Percentiles rank a stretch among this genome's conserved stretches.
These are phyloP conservation scores for Tapirus terrestris DNA, from an alignment of 2,113 vertebrate species.

Conservation along the genomic window DNA sequence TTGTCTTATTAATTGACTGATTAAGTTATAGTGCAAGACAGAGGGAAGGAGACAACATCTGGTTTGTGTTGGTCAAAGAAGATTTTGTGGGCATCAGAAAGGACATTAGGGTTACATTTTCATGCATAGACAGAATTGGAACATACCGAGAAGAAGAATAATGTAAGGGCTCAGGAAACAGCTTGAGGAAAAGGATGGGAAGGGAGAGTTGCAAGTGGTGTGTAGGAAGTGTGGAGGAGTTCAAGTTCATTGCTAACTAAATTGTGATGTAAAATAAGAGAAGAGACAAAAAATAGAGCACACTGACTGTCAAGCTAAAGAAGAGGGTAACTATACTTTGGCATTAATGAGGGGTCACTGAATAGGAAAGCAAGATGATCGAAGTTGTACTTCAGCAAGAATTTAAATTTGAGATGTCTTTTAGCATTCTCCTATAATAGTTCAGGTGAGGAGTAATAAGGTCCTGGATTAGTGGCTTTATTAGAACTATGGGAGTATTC, in stretches of 20 bases:
- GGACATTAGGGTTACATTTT: not conserved
- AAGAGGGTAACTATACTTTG: not conserved
- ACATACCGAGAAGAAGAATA: not conserved
- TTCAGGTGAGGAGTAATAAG: not conserved
- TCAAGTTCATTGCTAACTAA: not conserved
- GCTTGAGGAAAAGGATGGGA: not conserved
- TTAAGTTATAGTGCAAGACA: not conserved
- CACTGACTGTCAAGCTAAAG: not conserved
- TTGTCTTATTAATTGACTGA: not conserved
- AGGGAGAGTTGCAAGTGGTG: not conserved
- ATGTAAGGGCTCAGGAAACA: not conserved
- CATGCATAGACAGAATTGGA: not conserved
- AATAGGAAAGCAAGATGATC: not conserved
- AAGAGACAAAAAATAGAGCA: not conserved
- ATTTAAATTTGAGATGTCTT: not conserved
- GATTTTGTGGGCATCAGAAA: not conserved
- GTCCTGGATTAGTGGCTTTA: not conserved
- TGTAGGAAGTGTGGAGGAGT: not conserved
- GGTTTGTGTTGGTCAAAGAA: not conserved
- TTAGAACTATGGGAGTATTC: not conserved
- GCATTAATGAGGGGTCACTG: not conserved
- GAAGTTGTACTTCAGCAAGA: not conserved
- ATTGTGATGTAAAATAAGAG: not conserved
- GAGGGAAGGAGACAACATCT: not conserved
- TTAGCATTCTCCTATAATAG: not conserved